Conservation (phyloP, 2,888 invertebrate species). For the Dyspetes luteomarginatus region DNA sequence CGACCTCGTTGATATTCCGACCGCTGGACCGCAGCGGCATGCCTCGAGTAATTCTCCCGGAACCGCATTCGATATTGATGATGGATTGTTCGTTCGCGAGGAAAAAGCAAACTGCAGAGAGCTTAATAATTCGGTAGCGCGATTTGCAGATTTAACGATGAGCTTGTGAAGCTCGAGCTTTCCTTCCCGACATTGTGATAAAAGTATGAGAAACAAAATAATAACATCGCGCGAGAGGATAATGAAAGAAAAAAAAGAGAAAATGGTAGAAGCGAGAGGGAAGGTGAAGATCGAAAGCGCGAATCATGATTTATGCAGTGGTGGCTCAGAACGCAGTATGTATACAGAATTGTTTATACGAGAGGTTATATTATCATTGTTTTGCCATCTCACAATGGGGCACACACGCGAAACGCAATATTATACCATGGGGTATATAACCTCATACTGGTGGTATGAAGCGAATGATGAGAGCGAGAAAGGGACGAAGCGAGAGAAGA, state of each 20-base stretch:
- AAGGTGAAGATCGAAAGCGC: slow-evolving; percentile 49
- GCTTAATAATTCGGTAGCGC: no score
- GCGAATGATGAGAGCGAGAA: slow-evolving; percentile 37
- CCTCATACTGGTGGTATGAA: slow-evolving; percentile 13
- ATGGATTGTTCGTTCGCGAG: slow-evolving; percentile 1
- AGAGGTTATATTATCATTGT: slow-evolving; percentile 77
- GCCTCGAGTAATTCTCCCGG: slow-evolving; percentile 30
- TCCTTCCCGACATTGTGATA: not conserved
- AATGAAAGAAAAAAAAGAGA: slow-evolving; percentile 28
- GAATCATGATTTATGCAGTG: slow-evolving; percentile 78
- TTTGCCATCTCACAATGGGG: slow-evolving; percentile 80
- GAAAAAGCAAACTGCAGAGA: not conserved
- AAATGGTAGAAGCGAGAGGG: not conserved
- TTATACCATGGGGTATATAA: slow-evolving; percentile 53
- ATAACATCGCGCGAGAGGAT: not conserved
- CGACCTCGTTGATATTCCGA: slow-evolving; percentile 38
- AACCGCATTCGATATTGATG: slow-evolving; percentile 35
- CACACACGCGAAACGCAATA: slow-evolving; percentile 75
- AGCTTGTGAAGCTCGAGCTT: not conserved
- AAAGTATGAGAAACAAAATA: not conserved
- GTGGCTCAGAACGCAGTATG: slow-evolving; percentile 70
- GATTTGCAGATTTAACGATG: not conserved
- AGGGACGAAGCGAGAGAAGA: slow-evolving; percentile 38
- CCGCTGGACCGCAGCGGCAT: slow-evolving; percentile 8
- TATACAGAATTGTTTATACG: slow-evolving; percentile 62